Evolutionary conservation across 2,113 vertebrate species (phyloP).

Genomic region (Kryptolebias marmoratus): DNA sequence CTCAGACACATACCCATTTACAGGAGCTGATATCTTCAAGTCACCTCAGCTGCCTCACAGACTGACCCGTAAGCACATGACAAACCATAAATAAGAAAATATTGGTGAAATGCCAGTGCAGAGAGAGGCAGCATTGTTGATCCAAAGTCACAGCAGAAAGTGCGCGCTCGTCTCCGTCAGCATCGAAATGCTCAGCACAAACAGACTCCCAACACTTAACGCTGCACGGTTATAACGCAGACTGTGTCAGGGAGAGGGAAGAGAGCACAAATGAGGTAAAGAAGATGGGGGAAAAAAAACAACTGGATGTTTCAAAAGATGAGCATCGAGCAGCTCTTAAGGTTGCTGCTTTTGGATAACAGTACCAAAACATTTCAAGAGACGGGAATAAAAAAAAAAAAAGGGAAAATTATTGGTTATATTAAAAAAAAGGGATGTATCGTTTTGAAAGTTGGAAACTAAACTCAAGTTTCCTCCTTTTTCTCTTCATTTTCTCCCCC

Average conservation of each 20-base stretch:
- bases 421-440: not conserved
- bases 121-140: slow-evolving; percentile 19
- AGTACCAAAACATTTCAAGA: slow-evolving; percentile 27
- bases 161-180: slow-evolving; percentile 49
- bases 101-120: slow-evolving; percentile 30
- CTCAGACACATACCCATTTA: slow-evolving; percentile 26
- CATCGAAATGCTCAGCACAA: slow-evolving; percentile 75
- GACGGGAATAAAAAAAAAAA: slow-evolving; percentile 8
- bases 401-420: slow-evolving; percentile 17
- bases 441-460: not conserved
- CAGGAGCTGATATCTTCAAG: slow-evolving; percentile 32
- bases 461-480: slow-evolving; percentile 28
- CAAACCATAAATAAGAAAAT: slow-evolving; percentile 37
- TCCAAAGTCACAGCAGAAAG: slow-evolving; percentile 50
- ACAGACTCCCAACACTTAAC: slow-evolving; percentile 44
- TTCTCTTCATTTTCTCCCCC: slow-evolving; percentile 28
- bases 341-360: slow-evolving; percentile 36
- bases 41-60: slow-evolving; percentile 8
- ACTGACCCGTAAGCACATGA: slow-evolving; percentile 11
- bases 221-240: slow-evolving; percentile 61
- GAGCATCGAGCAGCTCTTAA: slow-evolving; percentile 32
- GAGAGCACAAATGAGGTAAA: slow-evolving; percentile 19
- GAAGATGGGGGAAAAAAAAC: slow-evolving; percentile 12
- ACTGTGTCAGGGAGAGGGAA: slow-evolving; percentile 51
- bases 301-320: slow-evolving; percentile 43